Evolutionary conservation across 92 coral and sea anemone species (phyloP), one percentile per base, ranked within the genome.

Genomic region (Palythoa caribaeorum): DNA sequence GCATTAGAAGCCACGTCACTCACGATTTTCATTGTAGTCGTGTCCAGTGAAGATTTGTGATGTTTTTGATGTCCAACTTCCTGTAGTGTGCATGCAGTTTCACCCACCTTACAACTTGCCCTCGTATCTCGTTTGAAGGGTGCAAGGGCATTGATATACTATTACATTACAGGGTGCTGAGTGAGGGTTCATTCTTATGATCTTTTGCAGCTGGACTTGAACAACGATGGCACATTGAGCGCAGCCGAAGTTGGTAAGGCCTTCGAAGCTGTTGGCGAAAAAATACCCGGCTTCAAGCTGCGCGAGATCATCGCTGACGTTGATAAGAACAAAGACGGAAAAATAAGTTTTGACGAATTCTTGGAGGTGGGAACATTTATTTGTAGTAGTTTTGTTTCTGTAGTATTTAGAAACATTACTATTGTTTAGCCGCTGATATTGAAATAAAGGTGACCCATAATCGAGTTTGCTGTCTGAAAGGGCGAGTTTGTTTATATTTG

Each of bases 271-370:
- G 88, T 91, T 16, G 96, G 96, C 7, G 96, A 92, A 44, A 89
- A 87, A 6, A 73, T 96, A 20, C 98, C 99, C 13, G 98, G 99
- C 76, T 95, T 84, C 75, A 92, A 90, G 89, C 73, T 95, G 52
- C 93, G 99, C 6, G 93, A 94, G 2, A 90, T 91, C 39, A 79
- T 93, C 0, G 55, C 83, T 28, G 93, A 92, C 1, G 89, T 93
- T 13, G 96, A 96, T 78, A 71, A 16, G 51, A 88, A 94, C 87
- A 20, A 83, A 17, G 94, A 95, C 81, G 98, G 97, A 16, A 88
- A 85, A n/a, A 74, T 96, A 9, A 94, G 94, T 85, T 96, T 96
- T 47, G 93, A 92, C n/a, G 98, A 96, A 73, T 96, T 96, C 71
- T 39, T 95, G 35, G 96, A 92, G 95, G 98, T 96, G 50, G 87